Conservation (phyloP, 2,888 invertebrate species). For the Tanytarsus gracilentus region DNA sequence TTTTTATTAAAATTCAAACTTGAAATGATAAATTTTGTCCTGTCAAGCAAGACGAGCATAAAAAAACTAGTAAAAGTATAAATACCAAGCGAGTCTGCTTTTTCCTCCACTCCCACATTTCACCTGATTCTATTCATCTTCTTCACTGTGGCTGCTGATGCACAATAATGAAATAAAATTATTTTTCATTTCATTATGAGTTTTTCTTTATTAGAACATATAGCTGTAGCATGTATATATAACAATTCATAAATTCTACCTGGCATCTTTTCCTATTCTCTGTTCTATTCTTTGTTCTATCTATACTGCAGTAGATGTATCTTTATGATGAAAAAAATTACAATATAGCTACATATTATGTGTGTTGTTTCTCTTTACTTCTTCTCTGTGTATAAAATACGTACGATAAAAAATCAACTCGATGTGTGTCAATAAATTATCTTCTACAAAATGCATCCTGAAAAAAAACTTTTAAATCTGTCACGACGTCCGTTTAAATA, state of each 20-base stretch:
- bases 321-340: conserved; percentile 16
- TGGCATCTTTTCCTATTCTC: neutral
- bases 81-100: neutral
- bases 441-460: neutral
- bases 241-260: neutral
- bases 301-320: conserved; percentile 24
- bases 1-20: too few species aligned
- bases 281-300: conserved; percentile 8
- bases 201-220: neutral
- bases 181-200: neutral
- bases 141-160: conserved; percentile 23
- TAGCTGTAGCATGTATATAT: neutral
- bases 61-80: too few species aligned
- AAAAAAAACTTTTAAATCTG: neutral
- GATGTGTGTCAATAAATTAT: neutral
- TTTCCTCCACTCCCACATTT: too few species aligned
- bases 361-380: conserved; percentile 22
- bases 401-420: too few species aligned
- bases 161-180: neutral
- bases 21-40: too few species aligned
- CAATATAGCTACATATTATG: conserved; percentile 8
- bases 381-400: neutral
- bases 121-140: neutral
- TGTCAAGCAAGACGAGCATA: too few species aligned
- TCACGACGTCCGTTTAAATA: too few species aligned